Conservation (phyloP, 1,140 invertebrate genomes). For the Myzus persicae region DNA sequence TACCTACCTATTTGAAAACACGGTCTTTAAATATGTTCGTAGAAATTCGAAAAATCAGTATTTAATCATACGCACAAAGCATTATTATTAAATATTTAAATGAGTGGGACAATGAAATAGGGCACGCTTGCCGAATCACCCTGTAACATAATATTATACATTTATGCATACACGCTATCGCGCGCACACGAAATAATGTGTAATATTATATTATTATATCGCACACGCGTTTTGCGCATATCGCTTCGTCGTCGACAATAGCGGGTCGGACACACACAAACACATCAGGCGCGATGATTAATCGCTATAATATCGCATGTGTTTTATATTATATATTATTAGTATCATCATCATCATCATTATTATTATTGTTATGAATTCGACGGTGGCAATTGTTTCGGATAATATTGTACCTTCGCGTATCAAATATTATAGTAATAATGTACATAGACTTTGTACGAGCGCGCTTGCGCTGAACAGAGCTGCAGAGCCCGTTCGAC, state of each 20-base stretch:
- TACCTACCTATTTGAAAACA: background rate
- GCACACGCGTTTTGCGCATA: background rate
- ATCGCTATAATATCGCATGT: slow-evolving; percentile 7
- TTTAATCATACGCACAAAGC: background rate
- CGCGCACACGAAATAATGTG: background rate
- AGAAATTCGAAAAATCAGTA: background rate
- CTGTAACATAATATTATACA: background rate
- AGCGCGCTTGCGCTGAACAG: background rate
- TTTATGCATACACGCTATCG: background rate
- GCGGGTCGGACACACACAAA: background rate
- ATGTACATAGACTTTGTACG: background rate
- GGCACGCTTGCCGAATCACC: background rate
- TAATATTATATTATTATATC: background rate
- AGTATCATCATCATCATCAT: background rate
- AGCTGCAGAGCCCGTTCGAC: background rate
- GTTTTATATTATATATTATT: background rate
- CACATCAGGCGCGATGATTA: background rate
- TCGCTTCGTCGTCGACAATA: background rate
- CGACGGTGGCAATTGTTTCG: slow-evolving; percentile 18
- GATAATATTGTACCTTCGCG: background rate
- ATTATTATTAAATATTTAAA: background rate
- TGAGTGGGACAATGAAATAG: background rate
- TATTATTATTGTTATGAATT: slow-evolving; percentile 23
- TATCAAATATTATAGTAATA: background rate
- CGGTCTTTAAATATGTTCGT: background rate